Evolutionary conservation across 1,140 invertebrate species (phyloP), one percentile per base, ranked within the genome.

Genomic region (Notospermus geniculatus): DNA sequence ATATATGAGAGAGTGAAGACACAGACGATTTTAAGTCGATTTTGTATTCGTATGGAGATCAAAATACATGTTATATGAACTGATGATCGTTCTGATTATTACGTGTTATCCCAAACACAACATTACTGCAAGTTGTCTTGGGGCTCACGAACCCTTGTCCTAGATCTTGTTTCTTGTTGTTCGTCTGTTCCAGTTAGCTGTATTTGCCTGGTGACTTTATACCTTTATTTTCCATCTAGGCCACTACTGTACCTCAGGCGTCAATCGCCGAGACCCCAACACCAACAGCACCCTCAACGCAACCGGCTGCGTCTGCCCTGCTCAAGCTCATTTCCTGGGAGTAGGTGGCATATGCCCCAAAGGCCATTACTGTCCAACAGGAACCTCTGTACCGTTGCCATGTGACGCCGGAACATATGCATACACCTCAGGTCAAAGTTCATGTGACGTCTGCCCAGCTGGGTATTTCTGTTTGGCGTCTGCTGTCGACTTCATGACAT

Each of bases 281-380:
- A 53, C 66, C 13, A 72, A 69, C 52, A 70, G 72, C 28, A 70
- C 68, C 5, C 60, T 61, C 5, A 17, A n/a, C 1, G 29, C 61
- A n/a, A 56, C 62, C 32, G 74, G 72, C 56, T 71, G 68, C 41
- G 63, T 71, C 5, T 74, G 74, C 50, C 73, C 71, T 45, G 59
- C 59, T 13, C 65, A 70, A 30, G 56, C 63, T 17, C 67, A 60
- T 59, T 69, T 55, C 62, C 73, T 70, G 17, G 77, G 77, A 9
- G 66, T 75, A 1, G 77, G 77, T 29, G 77, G 77, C 0, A 55
- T 77, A 5, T 79, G 77, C 68, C 74, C 77, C 9, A 2, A 65
- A 9, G 77, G 77, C n/a, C 67, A 77, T 56, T 74, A 72, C 61
- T 79, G 77, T 65, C 74, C 73, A 0, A 62, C 60, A 15, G 73